phyloP scores from a whole-genome alignment of 2,888 invertebrate genomes.

The Lasioglossum pauxillum region DNA sequence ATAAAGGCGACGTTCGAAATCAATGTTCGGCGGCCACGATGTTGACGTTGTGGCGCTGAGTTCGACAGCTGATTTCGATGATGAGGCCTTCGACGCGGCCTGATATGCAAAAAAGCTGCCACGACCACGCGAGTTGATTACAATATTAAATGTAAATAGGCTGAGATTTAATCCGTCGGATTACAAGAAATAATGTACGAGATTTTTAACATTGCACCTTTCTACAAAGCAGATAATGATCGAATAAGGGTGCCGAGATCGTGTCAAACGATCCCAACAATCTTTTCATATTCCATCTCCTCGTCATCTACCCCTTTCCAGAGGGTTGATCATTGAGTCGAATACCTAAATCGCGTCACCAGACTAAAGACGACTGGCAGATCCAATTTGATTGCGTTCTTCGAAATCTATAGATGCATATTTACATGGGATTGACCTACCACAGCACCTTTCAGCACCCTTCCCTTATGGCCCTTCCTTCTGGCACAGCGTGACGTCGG shows the following conservation, averaged over 20 bases:
- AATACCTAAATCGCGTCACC: background rate
- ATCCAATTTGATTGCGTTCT: conserved; percentile 5
- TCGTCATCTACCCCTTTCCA: background rate
- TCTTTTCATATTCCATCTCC: background rate
- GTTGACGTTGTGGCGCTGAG: no score
- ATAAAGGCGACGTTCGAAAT: no score
- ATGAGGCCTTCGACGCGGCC: no score
- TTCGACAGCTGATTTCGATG: no score
- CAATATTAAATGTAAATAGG: no score
- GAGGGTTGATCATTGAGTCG: background rate
- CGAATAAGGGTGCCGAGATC: background rate
- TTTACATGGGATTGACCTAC: conserved; percentile 69
- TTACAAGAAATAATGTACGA: no score
- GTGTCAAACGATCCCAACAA: background rate
- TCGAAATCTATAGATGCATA: conserved; percentile 25
- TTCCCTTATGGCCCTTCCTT: conserved; percentile 19
- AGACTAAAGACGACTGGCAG: background rate
- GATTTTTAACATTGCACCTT: no score
- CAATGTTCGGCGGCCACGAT: no score
- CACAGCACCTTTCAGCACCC: conserved; percentile 43
- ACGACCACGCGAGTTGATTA: no score
- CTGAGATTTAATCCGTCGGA: no score
- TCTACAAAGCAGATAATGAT: background rate
- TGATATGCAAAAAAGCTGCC: no score
- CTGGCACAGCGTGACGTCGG: conserved; percentile 18